Percentiles rank a stretch among this genome's conserved stretches.
Evolutionary conservation across 2,797 vertebrate species (phyloP).

Genomic region (Dipus sagitta): DNA sequence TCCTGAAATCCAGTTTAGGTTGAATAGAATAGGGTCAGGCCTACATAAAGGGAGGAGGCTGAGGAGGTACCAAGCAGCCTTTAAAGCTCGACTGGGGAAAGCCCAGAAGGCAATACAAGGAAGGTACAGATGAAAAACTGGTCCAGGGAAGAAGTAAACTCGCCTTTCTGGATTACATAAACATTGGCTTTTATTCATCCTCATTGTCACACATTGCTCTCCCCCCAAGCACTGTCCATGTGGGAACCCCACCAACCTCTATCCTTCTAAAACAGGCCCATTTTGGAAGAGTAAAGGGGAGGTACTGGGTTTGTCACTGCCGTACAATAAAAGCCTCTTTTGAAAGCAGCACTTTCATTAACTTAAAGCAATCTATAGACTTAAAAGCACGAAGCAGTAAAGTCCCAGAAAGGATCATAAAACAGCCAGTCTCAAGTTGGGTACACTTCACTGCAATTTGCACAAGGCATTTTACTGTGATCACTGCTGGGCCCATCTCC

Average conservation of each 20-base stretch:
- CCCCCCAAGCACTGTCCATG: neutral
- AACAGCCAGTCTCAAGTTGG: slow-evolving; percentile 81
- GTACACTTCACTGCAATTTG: slow-evolving; percentile 81
- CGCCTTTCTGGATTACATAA: slow-evolving; percentile 46
- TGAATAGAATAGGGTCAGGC: slow-evolving; percentile 57
- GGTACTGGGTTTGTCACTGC: slow-evolving; percentile 68
- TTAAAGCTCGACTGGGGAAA: slow-evolving; percentile 3
- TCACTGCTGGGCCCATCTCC: slow-evolving; percentile 70
- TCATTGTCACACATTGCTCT: neutral
- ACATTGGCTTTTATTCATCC: slow-evolving; percentile 71
- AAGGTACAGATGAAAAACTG: neutral
- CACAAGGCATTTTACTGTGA: slow-evolving; percentile 80
- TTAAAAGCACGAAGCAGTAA: slow-evolving; percentile 84
- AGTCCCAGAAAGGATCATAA: slow-evolving; percentile 84
- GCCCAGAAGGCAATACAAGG: neutral
- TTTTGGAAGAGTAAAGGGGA: slow-evolving; percentile 80
- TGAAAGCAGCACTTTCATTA: slow-evolving; percentile 85
- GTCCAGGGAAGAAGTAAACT: slow-evolving; percentile 49
- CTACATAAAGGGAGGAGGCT: neutral
- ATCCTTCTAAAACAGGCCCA: slow-evolving; percentile 64
- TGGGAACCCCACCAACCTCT: slow-evolving; percentile 61
- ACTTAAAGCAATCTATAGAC: slow-evolving; percentile 84
- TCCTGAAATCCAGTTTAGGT: slow-evolving; percentile 71
- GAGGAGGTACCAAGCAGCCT: neutral
- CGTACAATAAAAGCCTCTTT: slow-evolving; percentile 77